Conservation (phyloP, 2,888 invertebrate species). For the Pollenia angustigena region DNA sequence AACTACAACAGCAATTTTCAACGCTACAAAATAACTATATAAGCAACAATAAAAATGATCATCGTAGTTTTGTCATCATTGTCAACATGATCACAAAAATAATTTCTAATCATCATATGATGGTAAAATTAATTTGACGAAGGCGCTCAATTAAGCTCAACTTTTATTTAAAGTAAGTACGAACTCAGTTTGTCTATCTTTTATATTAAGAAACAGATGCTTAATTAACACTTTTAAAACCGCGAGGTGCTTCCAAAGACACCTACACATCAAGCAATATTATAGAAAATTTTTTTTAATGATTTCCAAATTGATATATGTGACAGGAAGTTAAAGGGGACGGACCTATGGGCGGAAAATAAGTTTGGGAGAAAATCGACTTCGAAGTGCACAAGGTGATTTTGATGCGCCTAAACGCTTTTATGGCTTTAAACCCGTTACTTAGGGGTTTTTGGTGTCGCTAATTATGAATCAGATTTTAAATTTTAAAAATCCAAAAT, state of each 20-base stretch:
- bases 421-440: no score
- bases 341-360: no score
- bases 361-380: no score
- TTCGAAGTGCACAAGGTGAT: no score
- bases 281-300: no score
- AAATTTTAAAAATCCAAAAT: no score
- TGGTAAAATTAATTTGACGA: slow-evolving; percentile 51
- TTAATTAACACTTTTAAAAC: slow-evolving; percentile 18
- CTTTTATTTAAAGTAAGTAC: slow-evolving; percentile 71
- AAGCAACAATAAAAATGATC: slow-evolving; percentile 9
- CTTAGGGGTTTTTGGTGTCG: no score
- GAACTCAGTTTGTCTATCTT: neutral
- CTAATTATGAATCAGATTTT: no score
- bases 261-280: neutral
- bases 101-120: slow-evolving; percentile 60
- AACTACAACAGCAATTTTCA: slow-evolving; percentile 23
- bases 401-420: no score
- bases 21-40: slow-evolving; percentile 31
- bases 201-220: slow-evolving; percentile 32
- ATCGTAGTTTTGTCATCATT: slow-evolving; percentile 3
- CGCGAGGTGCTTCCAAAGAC: neutral
- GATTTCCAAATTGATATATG: no score
- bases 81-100: slow-evolving; percentile 23
- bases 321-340: no score
- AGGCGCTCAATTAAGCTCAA: slow-evolving; percentile 73